Percentiles rank a stretch among this genome's conserved stretches.
These are phyloP conservation scores for Meda fulgida DNA, from an alignment of 2,797 vertebrate species.

Conservation along the genomic window DNA sequence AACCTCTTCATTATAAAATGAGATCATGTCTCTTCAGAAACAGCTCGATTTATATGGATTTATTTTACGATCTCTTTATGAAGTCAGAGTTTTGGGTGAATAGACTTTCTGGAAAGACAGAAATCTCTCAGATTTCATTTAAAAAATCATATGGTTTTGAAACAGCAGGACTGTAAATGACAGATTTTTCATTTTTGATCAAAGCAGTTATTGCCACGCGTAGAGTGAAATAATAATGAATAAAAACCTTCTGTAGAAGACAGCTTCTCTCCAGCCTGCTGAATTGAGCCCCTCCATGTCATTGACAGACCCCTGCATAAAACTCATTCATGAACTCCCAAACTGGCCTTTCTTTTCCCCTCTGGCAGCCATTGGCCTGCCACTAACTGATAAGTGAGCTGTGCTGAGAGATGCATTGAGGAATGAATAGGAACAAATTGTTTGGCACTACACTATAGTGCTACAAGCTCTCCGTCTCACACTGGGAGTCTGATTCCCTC, in stretches of 20 bases:
- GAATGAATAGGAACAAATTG: conserved; percentile 61
- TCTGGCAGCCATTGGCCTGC: conserved; percentile 49
- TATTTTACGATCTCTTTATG: no score
- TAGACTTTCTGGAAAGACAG: no score
- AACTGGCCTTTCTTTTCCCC: conserved; percentile 53
- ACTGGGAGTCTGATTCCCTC: conserved; percentile 9
- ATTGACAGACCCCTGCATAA: conserved; percentile 45
- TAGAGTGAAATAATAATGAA: conserved; percentile 36
- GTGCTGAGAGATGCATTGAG: conserved; percentile 56
- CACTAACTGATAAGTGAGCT: conserved; percentile 55
- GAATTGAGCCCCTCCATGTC: conserved; percentile 48
- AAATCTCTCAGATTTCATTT: no score
- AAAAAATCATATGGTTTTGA: neutral
- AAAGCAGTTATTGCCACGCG: conserved; percentile 10
- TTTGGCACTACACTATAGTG: conserved; percentile 41
- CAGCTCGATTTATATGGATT: no score
- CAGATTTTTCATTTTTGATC: neutral
- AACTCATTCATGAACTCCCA: conserved; percentile 53
- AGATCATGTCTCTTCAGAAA: no score
- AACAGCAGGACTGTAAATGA: neutral
- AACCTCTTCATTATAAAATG: no score
- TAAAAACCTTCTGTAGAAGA: conserved; percentile 50
- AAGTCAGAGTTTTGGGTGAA: no score
- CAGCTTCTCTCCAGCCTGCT: conserved; percentile 52
- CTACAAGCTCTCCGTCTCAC: conserved; percentile 24